Evolutionary conservation across 1,140 invertebrate species (phyloP), one percentile per base, ranked within the genome.

Genomic region (Zaprionus camerounensis): DNA sequence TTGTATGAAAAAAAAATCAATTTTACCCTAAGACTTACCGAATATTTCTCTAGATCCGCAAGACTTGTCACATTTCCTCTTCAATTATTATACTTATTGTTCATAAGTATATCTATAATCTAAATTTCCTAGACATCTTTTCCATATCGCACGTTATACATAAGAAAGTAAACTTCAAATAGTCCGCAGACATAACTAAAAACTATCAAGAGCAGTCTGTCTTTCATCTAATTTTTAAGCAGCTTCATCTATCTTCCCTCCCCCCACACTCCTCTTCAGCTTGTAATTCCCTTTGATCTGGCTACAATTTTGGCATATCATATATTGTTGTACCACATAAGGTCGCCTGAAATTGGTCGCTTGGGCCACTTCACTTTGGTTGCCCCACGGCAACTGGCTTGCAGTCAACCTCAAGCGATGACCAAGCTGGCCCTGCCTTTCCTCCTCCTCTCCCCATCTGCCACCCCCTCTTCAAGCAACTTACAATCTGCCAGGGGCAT

Each of bases 341-440:
- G n/a, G 11, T 51, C 20, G 46, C 9, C 46, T 51, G 11, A 3
- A 13, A 51, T 51, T 51, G 46, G 53, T 56, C 24, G 53, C 24
- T 28, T n/a, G 53, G 26, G 53, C 31, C 24, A 28, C 11, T n/a
- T 53, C 49, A 53, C 11, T 53, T 24, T 17, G 49, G 12, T 53
- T 11, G 20, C 20, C 22, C 49, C 44, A 13, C 20, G 31, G 46
- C 62, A 46, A 46, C 13, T 46, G 13, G 36, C 36, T 46, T 56
- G 36, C 53, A 20, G 36, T 41, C 46, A 24, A 56, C n/a, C 26
- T 56, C 24, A 58, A 34, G 53, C 41, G 41, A 17, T 46, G 41
- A 46, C n/a, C 41, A 46, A 46, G 41, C 15, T 41, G 38, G 11
- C 63, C 7, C 12, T 41, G 6, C 20, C 22, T 22, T 13, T 53